These are phyloP conservation scores for Triplophysa siluroides DNA, from an alignment of 2,113 vertebrate species.

Conservation along the genomic window DNA sequence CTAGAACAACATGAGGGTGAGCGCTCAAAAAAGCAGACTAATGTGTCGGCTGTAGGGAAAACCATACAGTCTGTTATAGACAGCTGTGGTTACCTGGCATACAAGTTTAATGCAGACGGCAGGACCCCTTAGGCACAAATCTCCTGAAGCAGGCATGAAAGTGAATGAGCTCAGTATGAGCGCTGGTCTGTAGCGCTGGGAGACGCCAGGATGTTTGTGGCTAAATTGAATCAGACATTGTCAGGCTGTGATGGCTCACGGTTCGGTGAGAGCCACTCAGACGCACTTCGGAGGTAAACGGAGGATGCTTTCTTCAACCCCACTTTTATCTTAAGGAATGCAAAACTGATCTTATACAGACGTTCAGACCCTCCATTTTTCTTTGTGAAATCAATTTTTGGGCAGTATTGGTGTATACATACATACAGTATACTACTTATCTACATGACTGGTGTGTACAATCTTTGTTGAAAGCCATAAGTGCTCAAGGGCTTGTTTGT, in stretches of 20 bases:
- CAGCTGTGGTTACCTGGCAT: conserved; percentile 8
- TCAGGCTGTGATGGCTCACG: conserved; percentile 23
- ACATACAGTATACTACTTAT: too few species aligned
- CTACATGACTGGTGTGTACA: too few species aligned
- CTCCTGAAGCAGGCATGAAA: conserved; percentile 1
- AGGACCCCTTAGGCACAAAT: background rate
- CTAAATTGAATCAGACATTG: conserved; percentile 32
- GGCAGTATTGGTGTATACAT: too few species aligned
- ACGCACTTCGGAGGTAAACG: conserved; percentile 51
- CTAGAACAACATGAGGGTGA: too few species aligned
- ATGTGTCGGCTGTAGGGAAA: background rate
- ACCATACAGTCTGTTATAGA: background rate
- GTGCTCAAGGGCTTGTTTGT: background rate
- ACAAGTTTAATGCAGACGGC: background rate
- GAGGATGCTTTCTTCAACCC: conserved; percentile 45
- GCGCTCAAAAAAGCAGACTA: background rate
- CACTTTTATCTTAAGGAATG: conserved; percentile 3
- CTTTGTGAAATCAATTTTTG: too few species aligned
- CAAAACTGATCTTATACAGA: background rate
- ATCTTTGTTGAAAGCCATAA: background rate
- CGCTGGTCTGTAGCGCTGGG: background rate
- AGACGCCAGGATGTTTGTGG: conserved; percentile 9
- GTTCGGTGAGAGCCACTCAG: conserved; percentile 34
- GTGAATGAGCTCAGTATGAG: background rate
- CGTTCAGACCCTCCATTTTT: background rate